Conservation (phyloP, 53 echinoderm and acorn worm genomes). For the Patiria pectinifera region DNA sequence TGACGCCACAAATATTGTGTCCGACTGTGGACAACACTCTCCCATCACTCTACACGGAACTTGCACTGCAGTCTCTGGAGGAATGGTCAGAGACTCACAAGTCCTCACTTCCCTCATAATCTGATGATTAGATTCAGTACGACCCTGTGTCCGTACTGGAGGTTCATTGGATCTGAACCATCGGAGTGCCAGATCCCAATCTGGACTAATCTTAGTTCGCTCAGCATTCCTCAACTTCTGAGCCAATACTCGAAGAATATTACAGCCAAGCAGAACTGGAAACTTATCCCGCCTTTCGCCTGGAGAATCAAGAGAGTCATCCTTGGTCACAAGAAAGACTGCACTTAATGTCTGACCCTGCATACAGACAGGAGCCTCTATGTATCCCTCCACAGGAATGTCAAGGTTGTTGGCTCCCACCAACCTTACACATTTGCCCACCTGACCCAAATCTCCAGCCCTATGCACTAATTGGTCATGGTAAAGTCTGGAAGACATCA, state of each 20-base stretch:
- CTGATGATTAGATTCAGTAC: neutral
- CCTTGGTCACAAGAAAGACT: constrained; percentile 15
- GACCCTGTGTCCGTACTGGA: neutral
- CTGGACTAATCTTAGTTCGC: neutral
- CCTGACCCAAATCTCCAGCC: constrained; percentile 3
- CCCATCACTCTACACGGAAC: constrained; percentile 1
- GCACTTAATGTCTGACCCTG: neutral
- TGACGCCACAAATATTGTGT: too few species aligned
- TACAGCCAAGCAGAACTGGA: constrained; percentile 22
- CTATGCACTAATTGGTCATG: neutral
- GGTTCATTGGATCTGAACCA: neutral
- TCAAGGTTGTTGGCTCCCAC: constrained; percentile 32
- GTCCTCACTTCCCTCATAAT: neutral
- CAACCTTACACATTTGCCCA: neutral
- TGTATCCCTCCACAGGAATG: constrained; percentile 22
- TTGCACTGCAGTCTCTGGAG: constrained; percentile 17
- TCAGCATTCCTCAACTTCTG: neutral
- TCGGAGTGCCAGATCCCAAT: constrained; percentile 14
- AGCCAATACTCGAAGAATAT: neutral
- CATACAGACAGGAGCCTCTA: constrained; percentile 10
- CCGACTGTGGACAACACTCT: neutral
- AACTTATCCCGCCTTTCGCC: constrained; percentile 18
- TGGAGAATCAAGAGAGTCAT: neutral
- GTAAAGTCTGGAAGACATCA: constrained; percentile 12
- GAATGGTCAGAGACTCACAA: neutral